Conservation (phyloP, 2,113 vertebrate species). For the Dromaius novaehollandiae region DNA sequence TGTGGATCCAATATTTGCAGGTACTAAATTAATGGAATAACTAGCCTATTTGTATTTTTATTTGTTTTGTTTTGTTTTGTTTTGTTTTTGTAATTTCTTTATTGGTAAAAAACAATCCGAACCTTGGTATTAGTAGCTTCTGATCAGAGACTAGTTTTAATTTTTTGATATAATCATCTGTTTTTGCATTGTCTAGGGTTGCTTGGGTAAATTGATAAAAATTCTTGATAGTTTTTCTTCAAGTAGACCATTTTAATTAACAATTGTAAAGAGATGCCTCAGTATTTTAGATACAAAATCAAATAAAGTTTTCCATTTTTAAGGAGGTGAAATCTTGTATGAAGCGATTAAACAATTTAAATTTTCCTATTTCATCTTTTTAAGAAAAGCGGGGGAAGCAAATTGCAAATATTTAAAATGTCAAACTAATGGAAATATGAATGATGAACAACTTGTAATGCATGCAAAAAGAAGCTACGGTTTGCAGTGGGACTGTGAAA, state of each 20-base stretch:
- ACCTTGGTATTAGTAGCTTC: not conserved
- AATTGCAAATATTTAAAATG: slow-evolving; percentile 51
- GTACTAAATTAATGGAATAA: not conserved
- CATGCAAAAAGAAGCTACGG: not conserved
- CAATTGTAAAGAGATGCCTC: not conserved
- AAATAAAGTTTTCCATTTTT: slow-evolving; percentile 23
- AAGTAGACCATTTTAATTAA: slow-evolving; percentile 1
- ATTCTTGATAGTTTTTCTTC: not conserved
- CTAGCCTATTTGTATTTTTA: not conserved
- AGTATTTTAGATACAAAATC: not conserved
- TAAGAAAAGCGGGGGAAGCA: slow-evolving; percentile 31
- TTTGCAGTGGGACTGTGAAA: slow-evolving; percentile 35
- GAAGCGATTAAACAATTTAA: not conserved
- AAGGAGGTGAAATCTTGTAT: not conserved
- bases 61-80: too few relatives aligned
- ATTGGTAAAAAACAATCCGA: not conserved
- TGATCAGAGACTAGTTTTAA: not conserved
- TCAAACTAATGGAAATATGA: slow-evolving; percentile 43
- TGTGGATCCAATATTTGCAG: not conserved
- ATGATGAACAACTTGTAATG: slow-evolving; percentile 41
- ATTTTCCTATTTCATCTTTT: not conserved
- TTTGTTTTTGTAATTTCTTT: too few relatives aligned
- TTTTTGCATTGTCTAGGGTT: not conserved
- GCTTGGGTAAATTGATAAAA: not conserved
- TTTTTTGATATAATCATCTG: not conserved